Evolutionary conservation across 2,113 vertebrate species (phyloP).

Genomic region (Pygoscelis antarcticus): DNA sequence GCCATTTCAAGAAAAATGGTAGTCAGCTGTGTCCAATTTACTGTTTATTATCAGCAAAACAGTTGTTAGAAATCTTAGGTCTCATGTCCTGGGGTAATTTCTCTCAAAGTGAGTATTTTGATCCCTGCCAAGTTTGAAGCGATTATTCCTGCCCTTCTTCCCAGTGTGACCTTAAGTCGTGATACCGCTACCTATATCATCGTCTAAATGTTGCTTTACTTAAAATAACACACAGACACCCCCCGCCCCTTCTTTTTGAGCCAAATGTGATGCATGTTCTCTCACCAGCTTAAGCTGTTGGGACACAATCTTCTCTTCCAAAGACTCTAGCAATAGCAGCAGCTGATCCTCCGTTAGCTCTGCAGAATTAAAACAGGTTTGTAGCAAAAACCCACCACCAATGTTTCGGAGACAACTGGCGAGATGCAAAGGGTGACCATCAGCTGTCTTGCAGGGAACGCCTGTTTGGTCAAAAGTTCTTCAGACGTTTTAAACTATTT

Average conservation of each 20-base stretch:
- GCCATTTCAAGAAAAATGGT: not conserved
- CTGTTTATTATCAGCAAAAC: not conserved
- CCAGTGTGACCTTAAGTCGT: not conserved
- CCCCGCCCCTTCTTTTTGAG: fast-evolving
- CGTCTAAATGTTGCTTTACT: not conserved
- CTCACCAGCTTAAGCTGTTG: constrained; percentile 72
- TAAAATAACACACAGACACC: not conserved
- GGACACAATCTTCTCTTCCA: constrained; percentile 53
- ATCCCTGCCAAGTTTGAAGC: not conserved
- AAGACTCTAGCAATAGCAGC: constrained; percentile 62
- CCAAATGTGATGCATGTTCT: not conserved
- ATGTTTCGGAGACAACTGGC: not conserved
- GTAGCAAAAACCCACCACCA: not conserved
- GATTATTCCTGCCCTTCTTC: not conserved
- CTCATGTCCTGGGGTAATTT: not conserved
- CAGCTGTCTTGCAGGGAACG: not conserved
- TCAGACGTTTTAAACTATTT: not conserved
- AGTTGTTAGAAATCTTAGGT: not conserved
- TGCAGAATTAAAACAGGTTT: constrained; percentile 12
- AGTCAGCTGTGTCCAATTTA: not conserved
- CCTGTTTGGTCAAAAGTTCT: not conserved
- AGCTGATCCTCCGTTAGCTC: constrained; percentile 68
- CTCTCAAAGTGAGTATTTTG: not conserved
- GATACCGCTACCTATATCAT: not conserved
- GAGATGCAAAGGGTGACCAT: not conserved